Evolutionary conservation across 2,797 vertebrate species (phyloP).

Genomic region (Steatocranus sp.): DNA sequence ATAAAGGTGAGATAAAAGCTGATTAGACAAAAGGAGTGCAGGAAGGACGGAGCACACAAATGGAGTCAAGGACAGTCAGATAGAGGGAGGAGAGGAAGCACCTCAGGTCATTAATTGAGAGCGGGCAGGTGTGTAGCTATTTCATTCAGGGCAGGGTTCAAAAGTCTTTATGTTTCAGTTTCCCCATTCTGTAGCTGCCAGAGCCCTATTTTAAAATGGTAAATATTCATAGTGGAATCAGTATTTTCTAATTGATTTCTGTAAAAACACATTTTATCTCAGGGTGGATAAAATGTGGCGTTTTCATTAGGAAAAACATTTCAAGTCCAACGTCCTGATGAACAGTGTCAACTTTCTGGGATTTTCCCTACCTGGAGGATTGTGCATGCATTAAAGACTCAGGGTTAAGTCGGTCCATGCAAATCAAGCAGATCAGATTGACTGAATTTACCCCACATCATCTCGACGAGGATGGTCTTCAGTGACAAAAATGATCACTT

Average conservation of each 20-base stretch:
- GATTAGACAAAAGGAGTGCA: background rate
- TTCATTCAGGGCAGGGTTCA: background rate
- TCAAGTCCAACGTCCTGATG: background rate
- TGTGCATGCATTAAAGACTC: background rate
- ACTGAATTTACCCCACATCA: background rate
- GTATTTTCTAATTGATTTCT: background rate
- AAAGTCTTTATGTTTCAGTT: background rate
- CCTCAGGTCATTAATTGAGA: background rate
- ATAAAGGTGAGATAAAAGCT: conserved; percentile 3
- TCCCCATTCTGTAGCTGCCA: background rate
- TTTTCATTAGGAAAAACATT: background rate
- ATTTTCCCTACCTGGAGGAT: background rate
- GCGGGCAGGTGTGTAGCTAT: background rate
- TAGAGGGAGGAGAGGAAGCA: conserved; percentile 25
- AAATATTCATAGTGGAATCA: background rate
- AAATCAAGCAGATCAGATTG: background rate
- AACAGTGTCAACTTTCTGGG: background rate
- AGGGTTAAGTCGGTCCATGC: background rate
- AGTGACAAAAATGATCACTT: background rate
- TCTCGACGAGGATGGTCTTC: background rate
- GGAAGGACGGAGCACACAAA: background rate
- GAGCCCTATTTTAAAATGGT: background rate
- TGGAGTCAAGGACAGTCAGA: conserved; percentile 29
- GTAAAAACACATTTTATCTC: background rate
- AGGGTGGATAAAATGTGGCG: background rate